Evolutionary conservation across 2,113 vertebrate genomes (phyloP), one percentile per base, ranked within the genome.

Genomic region (Nothoprocta perdicaria): DNA sequence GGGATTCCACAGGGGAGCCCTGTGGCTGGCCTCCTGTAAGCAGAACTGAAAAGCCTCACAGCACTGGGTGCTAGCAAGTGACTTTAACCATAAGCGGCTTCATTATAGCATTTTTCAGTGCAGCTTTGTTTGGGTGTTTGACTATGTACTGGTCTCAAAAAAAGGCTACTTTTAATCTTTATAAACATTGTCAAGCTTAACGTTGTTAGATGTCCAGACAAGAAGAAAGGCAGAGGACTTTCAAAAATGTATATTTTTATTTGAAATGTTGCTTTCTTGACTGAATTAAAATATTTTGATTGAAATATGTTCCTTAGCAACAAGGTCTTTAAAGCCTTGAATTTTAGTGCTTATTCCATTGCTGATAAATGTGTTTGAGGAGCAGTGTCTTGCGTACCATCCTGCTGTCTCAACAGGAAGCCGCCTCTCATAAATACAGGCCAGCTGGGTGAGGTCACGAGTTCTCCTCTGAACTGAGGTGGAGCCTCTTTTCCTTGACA

Each of bases 371-470:
- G 55, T 63, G 17, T 21, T 53, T 57, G 0, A 2, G 67, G 31
- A 2, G 55, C 40, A 3, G 9, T 43, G 79, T 52, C 78, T 74
- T 31, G 4, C 50, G 79, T 84, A 43, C 14, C 3, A 3, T 41
- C 45, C 88, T 12, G 52, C 62, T 62, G 82, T 40, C 88, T 88
- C 53, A 18, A 29, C 91, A 93, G 93, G 95, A 92, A 94, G 41
- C 12, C 3, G 50, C 23, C n/a, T 48, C 60, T 84, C 73, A 29
- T 29, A 5, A 40, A 9, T 7, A 27, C 2, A 1, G 33, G 45
- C 87, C 94, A 84, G 83, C 86, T 69, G 94, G 76, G 76, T 83
- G 89, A 94, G 95, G 87, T 92, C 87, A 80, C 43, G n/a, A 61
- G 69, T 13, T 80, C 92, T 86, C 9, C 95, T 84, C 45, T 38